Conservation (phyloP, 2,113 vertebrate species). For the Ictidomys tridecemlineatus region DNA sequence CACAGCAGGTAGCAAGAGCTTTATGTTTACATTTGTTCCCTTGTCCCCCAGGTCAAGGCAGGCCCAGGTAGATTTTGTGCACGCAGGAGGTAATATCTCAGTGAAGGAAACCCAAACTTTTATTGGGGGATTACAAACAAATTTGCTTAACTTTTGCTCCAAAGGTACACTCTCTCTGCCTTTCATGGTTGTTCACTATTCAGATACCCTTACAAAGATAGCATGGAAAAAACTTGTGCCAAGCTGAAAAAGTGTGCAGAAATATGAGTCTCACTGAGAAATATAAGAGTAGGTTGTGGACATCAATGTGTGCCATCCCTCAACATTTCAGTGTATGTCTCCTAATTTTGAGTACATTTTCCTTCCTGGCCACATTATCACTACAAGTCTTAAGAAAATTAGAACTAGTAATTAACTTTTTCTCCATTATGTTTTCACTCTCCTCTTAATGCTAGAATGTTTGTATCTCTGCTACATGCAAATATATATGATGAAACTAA, state of each 20-base stretch:
- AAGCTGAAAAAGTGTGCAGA: not conserved
- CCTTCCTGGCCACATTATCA: not conserved
- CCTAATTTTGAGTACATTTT: not conserved
- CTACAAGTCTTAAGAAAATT: not conserved
- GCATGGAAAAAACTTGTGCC: not conserved
- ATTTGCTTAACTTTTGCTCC: not conserved
- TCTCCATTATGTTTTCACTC: not conserved
- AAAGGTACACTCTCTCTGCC: not conserved
- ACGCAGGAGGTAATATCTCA: not conserved
- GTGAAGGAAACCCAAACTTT: not conserved
- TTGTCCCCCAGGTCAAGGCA: not conserved
- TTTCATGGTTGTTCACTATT: not conserved
- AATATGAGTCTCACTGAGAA: rapidly evolving
- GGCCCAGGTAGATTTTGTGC: too few relatives aligned
- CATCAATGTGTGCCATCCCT: not conserved
- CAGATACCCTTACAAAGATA: not conserved
- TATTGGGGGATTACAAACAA: not conserved
- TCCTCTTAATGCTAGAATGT: not conserved
- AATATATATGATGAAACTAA: not conserved
- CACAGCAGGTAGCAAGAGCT: not conserved
- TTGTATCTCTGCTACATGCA: not conserved
- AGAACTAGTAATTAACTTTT: not conserved
- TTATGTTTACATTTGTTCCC: not conserved
- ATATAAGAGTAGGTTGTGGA: not conserved
- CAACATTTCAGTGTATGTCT: rapidly evolving